Percentiles rank a stretch among this genome's conserved stretches.
Conservation (phyloP, 2,797 vertebrate genomes). For the Eleutherodactylus coqui region DNA sequence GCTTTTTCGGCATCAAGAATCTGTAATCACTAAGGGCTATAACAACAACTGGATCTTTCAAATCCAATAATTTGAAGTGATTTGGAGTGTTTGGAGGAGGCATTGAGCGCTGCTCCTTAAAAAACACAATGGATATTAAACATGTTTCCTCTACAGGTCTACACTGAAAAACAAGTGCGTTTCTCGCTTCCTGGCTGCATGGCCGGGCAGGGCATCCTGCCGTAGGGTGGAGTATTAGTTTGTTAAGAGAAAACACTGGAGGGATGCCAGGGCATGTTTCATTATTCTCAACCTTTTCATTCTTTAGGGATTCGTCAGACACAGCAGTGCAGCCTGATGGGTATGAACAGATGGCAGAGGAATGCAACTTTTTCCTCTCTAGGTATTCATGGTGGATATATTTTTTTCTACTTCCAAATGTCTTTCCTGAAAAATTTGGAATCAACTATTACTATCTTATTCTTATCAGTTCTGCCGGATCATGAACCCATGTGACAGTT, state of each 20-base stretch:
- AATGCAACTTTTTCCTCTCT: slow-evolving; percentile 25
- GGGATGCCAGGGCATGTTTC: slow-evolving; percentile 73
- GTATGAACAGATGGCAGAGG: slow-evolving; percentile 25
- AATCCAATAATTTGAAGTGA: not conserved
- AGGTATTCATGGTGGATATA: not conserved
- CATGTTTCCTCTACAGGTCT: slow-evolving; percentile 65
- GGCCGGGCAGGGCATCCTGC: slow-evolving; percentile 83
- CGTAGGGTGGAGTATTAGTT: slow-evolving; percentile 77
- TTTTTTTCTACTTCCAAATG: not conserved
- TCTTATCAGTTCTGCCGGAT: not conserved
- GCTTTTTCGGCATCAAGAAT: not conserved
- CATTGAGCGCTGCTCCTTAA: slow-evolving; percentile 28
- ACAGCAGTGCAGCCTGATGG: slow-evolving; percentile 1
- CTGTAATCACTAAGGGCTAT: not conserved
- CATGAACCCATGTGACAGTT: not conserved
- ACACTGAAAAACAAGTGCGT: slow-evolving; percentile 74
- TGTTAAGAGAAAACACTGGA: slow-evolving; percentile 73
- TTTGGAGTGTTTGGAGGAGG: slow-evolving; percentile 14
- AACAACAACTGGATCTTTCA: not conserved
- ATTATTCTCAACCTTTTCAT: slow-evolving; percentile 65
- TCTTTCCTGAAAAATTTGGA: not conserved
- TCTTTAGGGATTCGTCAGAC: slow-evolving; percentile 64
- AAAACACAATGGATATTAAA: slow-evolving; percentile 56
- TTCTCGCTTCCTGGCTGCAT: slow-evolving; percentile 75
- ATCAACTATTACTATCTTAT: slow-evolving; percentile 9